Percentiles rank a stretch among this genome's conserved stretches.
Conservation (phyloP, 2,797 vertebrate genomes). For the Mus minutoides region DNA sequence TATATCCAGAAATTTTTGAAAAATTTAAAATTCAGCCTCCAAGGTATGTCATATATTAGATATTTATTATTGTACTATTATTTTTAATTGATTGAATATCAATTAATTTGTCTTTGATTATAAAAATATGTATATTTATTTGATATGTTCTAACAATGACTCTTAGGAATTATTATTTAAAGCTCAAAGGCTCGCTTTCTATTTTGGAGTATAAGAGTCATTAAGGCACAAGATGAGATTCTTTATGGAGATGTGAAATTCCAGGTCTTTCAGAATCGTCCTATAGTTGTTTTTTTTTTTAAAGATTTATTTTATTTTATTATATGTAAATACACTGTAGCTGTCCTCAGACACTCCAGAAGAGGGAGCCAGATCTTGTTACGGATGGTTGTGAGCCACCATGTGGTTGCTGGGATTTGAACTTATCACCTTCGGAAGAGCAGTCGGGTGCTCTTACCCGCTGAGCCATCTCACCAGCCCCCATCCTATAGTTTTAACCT, state of each 20-base stretch:
- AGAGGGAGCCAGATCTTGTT: too few species aligned
- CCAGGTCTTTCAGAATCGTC: not conserved
- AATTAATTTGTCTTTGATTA: constrained; percentile 24
- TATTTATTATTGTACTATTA: constrained; percentile 22
- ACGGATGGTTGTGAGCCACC: too few species aligned
- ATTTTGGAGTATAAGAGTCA: constrained; percentile 30
- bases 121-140: constrained; percentile 40
- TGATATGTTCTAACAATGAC: constrained; percentile 38
- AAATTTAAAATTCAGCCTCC: constrained; percentile 99
- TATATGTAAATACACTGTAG: too few species aligned
- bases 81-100: constrained; percentile 52
- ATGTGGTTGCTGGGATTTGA: too few species aligned
- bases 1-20: constrained; percentile 99
- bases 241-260: not conserved
- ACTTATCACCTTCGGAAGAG: too few species aligned
- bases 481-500: constrained; percentile 13
- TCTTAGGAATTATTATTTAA: constrained; percentile 54
- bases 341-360: too few species aligned
- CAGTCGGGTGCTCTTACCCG: too few species aligned
- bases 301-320: too few species aligned
- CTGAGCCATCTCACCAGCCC: too few species aligned
- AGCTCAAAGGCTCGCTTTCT: constrained; percentile 28
- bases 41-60: constrained; percentile 88
- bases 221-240: constrained; percentile 5
- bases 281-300: too few species aligned